These are phyloP conservation scores for Leucania comma DNA, from an alignment of 2,888 invertebrate genomes.

Conservation along the genomic window DNA sequence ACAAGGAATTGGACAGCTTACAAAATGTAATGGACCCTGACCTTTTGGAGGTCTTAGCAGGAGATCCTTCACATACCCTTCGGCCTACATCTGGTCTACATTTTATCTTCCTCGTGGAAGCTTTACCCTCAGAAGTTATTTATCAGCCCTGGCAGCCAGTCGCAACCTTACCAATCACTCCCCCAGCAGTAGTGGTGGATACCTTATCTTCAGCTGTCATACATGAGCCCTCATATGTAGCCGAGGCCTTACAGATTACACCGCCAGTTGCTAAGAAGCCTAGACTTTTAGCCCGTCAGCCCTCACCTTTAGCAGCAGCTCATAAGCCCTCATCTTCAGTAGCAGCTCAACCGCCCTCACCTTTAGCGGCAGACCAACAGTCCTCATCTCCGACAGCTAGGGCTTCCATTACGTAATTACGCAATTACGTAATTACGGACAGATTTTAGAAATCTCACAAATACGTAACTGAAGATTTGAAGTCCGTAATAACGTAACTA, in stretches of 20 bases:
- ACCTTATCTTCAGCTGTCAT: constrained; percentile 3
- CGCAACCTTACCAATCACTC: background rate
- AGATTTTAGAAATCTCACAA: too few relatives aligned
- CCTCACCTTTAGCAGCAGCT: background rate
- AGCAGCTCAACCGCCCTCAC: background rate
- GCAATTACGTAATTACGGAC: too few relatives aligned
- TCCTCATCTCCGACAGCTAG: background rate
- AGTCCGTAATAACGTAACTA: too few relatives aligned
- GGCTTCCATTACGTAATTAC: too few relatives aligned
- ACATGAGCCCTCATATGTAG: constrained; percentile 2
- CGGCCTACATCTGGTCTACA: too few relatives aligned
- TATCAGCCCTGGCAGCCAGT: too few relatives aligned
- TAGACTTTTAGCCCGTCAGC: constrained; percentile 9
- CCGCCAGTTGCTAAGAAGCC: constrained; percentile 2
- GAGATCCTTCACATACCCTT: background rate
- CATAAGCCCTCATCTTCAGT: constrained; percentile 3
- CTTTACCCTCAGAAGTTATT: too few relatives aligned
- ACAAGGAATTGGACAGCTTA: background rate
- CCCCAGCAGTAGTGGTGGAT: background rate
- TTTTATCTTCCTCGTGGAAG: too few relatives aligned
- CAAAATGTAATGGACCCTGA: background rate
- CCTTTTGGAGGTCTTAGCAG: constrained; percentile 1
- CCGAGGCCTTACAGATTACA: background rate
- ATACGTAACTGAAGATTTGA: too few relatives aligned
- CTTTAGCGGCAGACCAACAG: constrained; percentile 3